A percentile compares a stretch with the other conserved stretches of the same genome.
These are phyloP conservation scores for Zhengitettix transpicula DNA, from an alignment of 2,888 invertebrate species.

Conservation along the genomic window DNA sequence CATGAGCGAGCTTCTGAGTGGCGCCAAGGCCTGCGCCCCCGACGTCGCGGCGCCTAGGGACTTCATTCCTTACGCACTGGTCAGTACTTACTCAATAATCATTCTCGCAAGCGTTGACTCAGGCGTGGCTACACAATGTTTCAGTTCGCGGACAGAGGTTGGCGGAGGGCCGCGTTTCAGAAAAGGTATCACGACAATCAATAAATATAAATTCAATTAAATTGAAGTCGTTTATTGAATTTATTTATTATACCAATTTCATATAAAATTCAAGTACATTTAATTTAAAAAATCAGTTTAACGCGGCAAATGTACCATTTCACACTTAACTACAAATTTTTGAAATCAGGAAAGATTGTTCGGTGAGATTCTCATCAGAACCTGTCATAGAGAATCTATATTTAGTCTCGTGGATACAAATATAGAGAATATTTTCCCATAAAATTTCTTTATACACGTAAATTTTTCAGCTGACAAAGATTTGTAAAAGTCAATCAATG, in stretches of 20 bases:
- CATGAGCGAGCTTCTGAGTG: conserved; percentile 71
- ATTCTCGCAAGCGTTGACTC: too few relatives aligned
- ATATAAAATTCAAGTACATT: background rate
- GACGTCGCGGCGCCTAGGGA: conserved; percentile 8
- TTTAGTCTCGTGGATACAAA: background rate
- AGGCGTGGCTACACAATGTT: too few relatives aligned
- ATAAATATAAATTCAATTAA: background rate
- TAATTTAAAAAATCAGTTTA: background rate
- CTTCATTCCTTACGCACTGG: conserved; percentile 11
- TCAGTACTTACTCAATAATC: too few relatives aligned
- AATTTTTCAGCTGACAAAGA: background rate
- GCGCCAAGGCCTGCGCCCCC: conserved; percentile 11
- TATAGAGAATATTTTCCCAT: background rate
- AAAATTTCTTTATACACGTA: background rate
- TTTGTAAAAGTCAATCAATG: background rate
- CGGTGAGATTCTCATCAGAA: background rate
- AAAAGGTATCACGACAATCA: background rate
- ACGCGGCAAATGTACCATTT: background rate
- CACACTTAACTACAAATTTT: background rate
- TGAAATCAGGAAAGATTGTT: too few relatives aligned
- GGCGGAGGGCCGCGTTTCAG: background rate
- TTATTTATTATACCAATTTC: background rate
- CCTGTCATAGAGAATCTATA: background rate
- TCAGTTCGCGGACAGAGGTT: too few relatives aligned
- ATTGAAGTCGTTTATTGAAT: background rate